A percentile compares a stretch with the other conserved stretches of the same genome.
These are phyloP conservation scores for Myodes glareolus DNA, from an alignment of 2,113 vertebrate species.

Conservation along the genomic window DNA sequence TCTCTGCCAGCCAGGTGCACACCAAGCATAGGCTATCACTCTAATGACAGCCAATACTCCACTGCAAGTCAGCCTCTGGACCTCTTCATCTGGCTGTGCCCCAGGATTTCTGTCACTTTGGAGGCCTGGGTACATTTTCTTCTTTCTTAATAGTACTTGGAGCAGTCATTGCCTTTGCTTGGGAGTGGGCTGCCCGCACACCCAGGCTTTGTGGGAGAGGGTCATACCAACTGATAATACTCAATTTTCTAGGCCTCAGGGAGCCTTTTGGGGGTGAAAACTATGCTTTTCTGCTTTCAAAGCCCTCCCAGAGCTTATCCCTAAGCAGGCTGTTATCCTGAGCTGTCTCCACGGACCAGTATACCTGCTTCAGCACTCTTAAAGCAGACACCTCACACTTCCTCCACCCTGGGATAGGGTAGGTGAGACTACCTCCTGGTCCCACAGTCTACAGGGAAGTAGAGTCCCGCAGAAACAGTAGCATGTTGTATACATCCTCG, in stretches of 20 bases:
- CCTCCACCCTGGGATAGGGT: background rate
- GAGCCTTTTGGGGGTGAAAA: background rate
- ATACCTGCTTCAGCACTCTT: conserved; percentile 14
- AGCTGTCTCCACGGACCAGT: conserved; percentile 3
- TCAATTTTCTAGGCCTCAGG: background rate
- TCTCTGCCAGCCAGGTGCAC: conserved; percentile 22
- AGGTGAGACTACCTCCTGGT: background rate
- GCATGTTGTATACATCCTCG: background rate
- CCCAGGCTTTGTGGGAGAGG: background rate
- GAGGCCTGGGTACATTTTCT: rapidly evolving
- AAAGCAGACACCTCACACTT: conserved; percentile 48
- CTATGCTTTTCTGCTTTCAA: background rate
- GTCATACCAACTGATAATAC: background rate
- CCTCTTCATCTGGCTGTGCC: background rate
- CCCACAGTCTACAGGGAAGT: background rate
- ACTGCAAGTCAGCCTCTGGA: background rate
- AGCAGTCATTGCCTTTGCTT: background rate
- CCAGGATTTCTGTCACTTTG: background rate
- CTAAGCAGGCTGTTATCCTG: background rate
- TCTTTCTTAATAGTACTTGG: background rate
- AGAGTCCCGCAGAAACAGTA: background rate
- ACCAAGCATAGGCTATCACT: background rate
- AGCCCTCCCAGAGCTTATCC: background rate
- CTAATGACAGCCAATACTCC: background rate
- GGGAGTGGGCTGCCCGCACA: background rate